Evolutionary conservation across 2,888 invertebrate species (phyloP), one percentile per base, ranked within the genome.

Genomic region (Linnaemya vulpina): DNA sequence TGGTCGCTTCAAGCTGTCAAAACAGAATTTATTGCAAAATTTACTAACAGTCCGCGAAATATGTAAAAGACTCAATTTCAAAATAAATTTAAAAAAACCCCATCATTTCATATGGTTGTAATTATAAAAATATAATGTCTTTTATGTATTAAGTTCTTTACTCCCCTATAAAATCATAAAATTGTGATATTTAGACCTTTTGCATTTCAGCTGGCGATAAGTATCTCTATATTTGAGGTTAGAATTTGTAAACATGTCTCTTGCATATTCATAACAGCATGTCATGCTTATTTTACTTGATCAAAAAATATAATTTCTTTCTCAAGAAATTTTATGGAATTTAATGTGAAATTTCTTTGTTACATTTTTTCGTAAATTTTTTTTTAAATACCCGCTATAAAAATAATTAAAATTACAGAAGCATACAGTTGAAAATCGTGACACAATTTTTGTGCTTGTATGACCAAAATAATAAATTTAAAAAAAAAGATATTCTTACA

Each of bases 401-500:
- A 62, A 53, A 78, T 71, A 78, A 78, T 78, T 78, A 78, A 78
- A 71, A 78, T 70, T 46, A 35, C 70, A 71, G 30, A 51, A 77
- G 53, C 30, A 71, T 51, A 78, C 74, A 74, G 73, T 80, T 74
- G 60, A 77, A 60, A 71, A 83, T 71, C 82, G 82, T 83, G 82
- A 83, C 82, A 83, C 82, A 83, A 73, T 83, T 83, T 83, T 30
- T 40, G 11, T 15, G 49, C 53, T 58, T 58, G 76, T 77, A 73
- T 77, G 82, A 73, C 82, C 76, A 73, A 83, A 83, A 74, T 74
- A 74, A 74, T 73, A 53, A 49, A 17, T n/a, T 25, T 55, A 68
- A 53, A 78, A 74, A 87, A 55, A 88, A 87, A 60, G 30, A 30
- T 30, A 30, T 70, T 63, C 86, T 84, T 83, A 86, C 86, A 88